Evolutionary conservation across 1,140 invertebrate species (phyloP).

Genomic region (Galleria mellonella): DNA sequence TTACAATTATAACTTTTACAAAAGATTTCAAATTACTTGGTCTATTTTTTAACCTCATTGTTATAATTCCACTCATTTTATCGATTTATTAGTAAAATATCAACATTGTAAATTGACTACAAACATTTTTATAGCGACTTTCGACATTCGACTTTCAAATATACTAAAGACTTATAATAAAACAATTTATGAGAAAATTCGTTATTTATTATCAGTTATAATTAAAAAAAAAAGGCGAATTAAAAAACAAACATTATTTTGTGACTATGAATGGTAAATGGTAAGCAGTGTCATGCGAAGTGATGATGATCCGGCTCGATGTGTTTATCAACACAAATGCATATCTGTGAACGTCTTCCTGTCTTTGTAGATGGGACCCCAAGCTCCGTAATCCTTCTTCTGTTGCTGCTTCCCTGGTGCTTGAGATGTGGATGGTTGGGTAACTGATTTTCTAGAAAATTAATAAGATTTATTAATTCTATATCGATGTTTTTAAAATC

Average conservation of each 20-base stretch:
- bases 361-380: slow-evolving; percentile 83
- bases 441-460: slow-evolving; percentile 46
- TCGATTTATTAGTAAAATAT: too few species aligned
- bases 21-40: too few species aligned
- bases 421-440: slow-evolving; percentile 15
- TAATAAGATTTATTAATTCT: background rate
- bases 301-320: slow-evolving; percentile 29
- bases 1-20: too few species aligned
- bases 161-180: too few species aligned
- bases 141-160: too few species aligned
- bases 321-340: slow-evolving; percentile 77
- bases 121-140: too few species aligned
- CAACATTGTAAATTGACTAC: too few species aligned
- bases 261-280: slow-evolving; percentile 27
- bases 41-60: too few species aligned
- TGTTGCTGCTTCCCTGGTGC: slow-evolving; percentile 51
- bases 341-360: slow-evolving; percentile 81
- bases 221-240: background rate
- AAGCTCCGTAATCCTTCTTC: slow-evolving; percentile 77
- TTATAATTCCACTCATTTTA: too few species aligned
- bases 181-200: background rate
- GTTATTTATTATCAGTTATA: too few species aligned
- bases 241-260: background rate
- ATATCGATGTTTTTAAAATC: background rate
- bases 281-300: slow-evolving; percentile 7